Base-by-base conservation (phyloP, 2,888 invertebrate genomes). In the Chironomus tentans region DNA sequence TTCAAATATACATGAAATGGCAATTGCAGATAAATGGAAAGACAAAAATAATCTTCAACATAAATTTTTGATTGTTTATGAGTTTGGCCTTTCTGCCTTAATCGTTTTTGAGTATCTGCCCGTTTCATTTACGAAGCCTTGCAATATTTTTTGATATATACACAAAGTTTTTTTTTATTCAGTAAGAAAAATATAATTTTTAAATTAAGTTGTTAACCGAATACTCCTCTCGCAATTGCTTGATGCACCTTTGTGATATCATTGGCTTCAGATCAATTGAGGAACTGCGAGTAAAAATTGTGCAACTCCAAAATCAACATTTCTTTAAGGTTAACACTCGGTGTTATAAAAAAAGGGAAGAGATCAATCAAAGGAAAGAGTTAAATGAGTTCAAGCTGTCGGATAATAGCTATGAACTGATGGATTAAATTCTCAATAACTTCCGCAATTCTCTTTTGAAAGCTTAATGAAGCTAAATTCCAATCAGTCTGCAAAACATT, bases 21-120 rank as follows among this genome's bases (percentile, higher is more conserved):
- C 56, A 56, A 28, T 28, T 28, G 28, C 28, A 50, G n/a, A n/a
- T n/a, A n/a, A 15, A n/a, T 12, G 13, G 50, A 50, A 15, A 56
- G 7, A 68, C 68, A 68, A 68, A 28, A 15, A 28, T n/a, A n/a
- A n/a, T n/a, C n/a, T n/a, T n/a, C 4, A 24, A 24, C 65, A 68
- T 68, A 38, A 68, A 38, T 15, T 38, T 38, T 28, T 68, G 68
- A 68, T 68, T 68, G 68, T 68, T 68, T 68, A 68, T 68, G 68
- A 68, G 68, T 68, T 68, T 68, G 15, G 68, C 68, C 68, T 68
- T 68, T 28, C 28, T 28, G 38, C 21, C 10, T 65, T 65, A 24
- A 22, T 65, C 38, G 38, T 38, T 38, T 38, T 38, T 38, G 38
- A 38, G 38, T 38, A 38, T 38, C 38, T 38, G 38, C 38, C 10